Evolutionary conservation across 1,140 invertebrate genomes (phyloP).

Genomic region (Drosophila novamexicana): DNA sequence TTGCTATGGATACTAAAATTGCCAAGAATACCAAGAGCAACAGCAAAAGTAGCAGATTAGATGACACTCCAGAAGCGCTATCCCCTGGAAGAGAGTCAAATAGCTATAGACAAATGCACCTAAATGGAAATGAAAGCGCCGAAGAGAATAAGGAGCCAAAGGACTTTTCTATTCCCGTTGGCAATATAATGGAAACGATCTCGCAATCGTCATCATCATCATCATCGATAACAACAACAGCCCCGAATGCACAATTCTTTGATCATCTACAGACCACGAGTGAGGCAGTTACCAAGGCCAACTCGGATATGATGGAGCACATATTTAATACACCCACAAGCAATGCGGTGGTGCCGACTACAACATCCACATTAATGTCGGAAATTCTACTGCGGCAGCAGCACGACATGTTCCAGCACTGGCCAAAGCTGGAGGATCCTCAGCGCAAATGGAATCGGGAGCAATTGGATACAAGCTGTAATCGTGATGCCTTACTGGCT

Average conservation of each 20-base stretch:
- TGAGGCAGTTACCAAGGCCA: constrained; percentile 12
- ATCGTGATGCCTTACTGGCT: constrained; percentile 40
- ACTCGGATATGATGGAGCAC: constrained; percentile 37
- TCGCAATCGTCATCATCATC: constrained; percentile 9
- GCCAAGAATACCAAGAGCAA: not conserved
- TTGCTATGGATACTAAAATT: constrained; percentile 17
- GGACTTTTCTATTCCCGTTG: not conserved
- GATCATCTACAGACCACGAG: not conserved
- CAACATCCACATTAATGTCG: constrained; percentile 28
- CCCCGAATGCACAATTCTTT: not conserved
- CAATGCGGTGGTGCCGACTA: not conserved
- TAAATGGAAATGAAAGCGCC: not conserved
- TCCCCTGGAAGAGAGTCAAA: not conserved
- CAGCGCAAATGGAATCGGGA: constrained; percentile 9
- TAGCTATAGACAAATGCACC: not conserved
- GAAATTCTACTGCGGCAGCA: constrained; percentile 54
- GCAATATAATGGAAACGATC: constrained; percentile 4
- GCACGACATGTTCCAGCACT: constrained; percentile 37
- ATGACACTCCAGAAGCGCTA: not conserved
- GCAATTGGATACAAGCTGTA: not conserved
- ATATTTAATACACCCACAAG: constrained; percentile 40
- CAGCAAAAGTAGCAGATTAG: not conserved
- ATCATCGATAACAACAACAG: not conserved
- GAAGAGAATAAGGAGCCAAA: not conserved
- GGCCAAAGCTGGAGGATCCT: constrained; percentile 33